Conservation (phyloP, 2,113 vertebrate genomes). For the Eptesicus fuscus region DNA sequence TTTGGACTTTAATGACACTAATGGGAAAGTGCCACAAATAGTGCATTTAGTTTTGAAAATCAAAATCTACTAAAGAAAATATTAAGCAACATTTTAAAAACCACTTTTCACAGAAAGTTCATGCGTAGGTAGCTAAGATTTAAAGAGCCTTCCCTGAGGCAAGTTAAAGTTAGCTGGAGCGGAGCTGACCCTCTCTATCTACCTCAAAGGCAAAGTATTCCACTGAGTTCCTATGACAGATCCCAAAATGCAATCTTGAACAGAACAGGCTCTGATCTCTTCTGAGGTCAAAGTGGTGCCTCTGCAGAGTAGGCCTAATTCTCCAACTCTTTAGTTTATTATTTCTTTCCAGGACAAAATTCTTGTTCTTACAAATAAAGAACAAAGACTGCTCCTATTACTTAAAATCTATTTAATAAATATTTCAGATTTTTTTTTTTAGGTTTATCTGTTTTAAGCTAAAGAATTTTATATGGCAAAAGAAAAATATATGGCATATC, state of each 20-base stretch:
- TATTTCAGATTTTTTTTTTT: not conserved
- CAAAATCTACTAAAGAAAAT: not conserved
- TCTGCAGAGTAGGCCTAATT: not conserved
- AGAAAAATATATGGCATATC: not conserved
- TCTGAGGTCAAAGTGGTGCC: not conserved
- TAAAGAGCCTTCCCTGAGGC: not conserved
- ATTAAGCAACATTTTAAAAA: not conserved
- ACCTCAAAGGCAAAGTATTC: not conserved
- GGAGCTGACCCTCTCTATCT: not conserved
- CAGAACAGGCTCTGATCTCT: not conserved
- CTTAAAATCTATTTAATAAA: conserved; percentile 24
- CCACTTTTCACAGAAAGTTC: not conserved
- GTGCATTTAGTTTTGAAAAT: not conserved
- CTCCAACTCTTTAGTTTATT: not conserved
- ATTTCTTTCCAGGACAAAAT: not conserved
- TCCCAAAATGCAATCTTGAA: not conserved
- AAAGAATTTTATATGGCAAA: not conserved
- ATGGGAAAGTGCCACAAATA: not conserved
- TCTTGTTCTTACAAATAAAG: not conserved
- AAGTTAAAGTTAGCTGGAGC: not conserved
- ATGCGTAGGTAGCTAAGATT: not conserved
- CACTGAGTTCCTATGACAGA: not conserved
- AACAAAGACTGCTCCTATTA: not conserved
- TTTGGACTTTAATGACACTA: not conserved
- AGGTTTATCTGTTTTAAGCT: not conserved